Base-by-base conservation (phyloP, 2,113 vertebrate species). In the Maccullochella peelii region DNA sequence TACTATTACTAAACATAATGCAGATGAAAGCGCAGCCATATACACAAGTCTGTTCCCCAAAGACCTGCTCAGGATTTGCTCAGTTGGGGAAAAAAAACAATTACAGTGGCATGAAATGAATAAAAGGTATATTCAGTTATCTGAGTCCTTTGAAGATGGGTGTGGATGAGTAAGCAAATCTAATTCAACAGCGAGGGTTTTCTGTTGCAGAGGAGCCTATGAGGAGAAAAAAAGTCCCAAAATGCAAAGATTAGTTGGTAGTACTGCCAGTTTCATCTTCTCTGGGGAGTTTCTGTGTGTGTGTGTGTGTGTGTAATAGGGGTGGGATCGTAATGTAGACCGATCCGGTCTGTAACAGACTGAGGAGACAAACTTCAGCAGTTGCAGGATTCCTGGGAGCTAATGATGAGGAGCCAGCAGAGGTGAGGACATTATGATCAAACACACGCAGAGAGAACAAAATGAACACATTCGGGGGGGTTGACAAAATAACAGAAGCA, bases 41-140 rank as follows among this genome's bases (percentile, higher is more conserved):
- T 76, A 74, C 82, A 79, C 81, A 73, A 62, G 76, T 63, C 54
- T 72, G 30, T 77, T 89, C 90, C 86, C 91, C 49, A 82, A 69
- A 88, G 90, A 88, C 80, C 65, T 79, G 87, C 77, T 84, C 38
- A 30, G 89, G 75, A 92, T 86, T 89, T 86, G 71, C 86, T 90
- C 85, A 83, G 79, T 83, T 83, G 71, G 52, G 21, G 54, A 33
- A 61, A 67, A 85, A 89, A 85, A 92, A 92, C 86, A 90, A 92
- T 89, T 92, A 91, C 82, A 69, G 77, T 25, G 71, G 79, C 85
- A 70, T 89, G 89, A 90, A 93, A 91, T 92, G 83, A 93, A 90
- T 91, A 84, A 90, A 90, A 93, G 88, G 90, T 91, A 88, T 88
- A 88, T 88, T 92, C 90, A 86, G 87, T 86, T 92, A 92, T 91